phyloP scores from a whole-genome alignment of 1,140 invertebrate species.

The Mercenaria mercenaria region DNA sequence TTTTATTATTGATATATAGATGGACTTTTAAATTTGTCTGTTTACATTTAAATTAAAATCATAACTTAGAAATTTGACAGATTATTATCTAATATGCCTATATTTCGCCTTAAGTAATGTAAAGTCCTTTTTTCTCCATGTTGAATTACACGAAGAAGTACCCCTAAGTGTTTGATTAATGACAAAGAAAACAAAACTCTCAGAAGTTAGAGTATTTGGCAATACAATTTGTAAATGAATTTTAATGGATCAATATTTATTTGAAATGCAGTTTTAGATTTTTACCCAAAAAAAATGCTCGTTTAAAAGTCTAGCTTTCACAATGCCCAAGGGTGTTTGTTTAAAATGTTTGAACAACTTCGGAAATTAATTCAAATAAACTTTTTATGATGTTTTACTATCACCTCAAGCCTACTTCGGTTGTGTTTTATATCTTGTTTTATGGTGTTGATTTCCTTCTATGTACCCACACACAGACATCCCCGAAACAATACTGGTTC shows the following conservation, averaged over 20 bases:
- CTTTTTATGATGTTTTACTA: neutral
- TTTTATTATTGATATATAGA: no score
- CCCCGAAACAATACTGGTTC: neutral
- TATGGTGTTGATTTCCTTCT: constrained; percentile 19
- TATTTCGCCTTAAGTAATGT: no score
- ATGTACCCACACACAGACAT: neutral
- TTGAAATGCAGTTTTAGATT: neutral
- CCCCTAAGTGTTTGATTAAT: no score
- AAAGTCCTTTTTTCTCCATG: no score
- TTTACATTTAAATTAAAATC: no score
- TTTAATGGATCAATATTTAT: no score
- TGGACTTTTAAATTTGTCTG: neutral
- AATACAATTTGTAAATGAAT: no score
- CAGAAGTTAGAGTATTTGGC: no score
- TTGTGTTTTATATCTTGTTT: neutral
- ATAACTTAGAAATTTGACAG: no score
- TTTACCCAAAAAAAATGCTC: neutral
- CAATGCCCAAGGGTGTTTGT: neutral
- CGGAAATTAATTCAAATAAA: neutral
- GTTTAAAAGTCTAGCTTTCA: neutral
- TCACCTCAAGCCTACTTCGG: neutral
- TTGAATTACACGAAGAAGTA: no score
- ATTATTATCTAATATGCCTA: no score
- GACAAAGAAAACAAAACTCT: no score
- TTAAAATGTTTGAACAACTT: neutral